Base-by-base conservation (phyloP, 2,797 vertebrate genomes). In the Hypotaenidia okinawae region DNA sequence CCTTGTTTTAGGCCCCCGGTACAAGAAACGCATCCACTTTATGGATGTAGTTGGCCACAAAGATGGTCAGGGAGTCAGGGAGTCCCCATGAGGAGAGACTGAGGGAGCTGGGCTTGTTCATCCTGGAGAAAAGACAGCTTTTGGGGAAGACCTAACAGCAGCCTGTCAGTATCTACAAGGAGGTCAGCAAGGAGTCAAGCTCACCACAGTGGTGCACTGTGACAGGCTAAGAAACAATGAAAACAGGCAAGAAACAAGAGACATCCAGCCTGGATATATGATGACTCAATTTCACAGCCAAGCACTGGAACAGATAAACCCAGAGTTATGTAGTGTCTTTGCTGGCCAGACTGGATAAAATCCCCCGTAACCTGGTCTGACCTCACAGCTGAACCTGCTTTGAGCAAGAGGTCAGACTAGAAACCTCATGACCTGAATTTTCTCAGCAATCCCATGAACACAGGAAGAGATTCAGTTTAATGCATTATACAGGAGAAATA, bases 1-100 rank as follows among this genome's bases (percentile, higher is more conserved):
- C 35, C 27, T 33, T 1, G 0, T 49, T 69, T 39, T 63, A 7
- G 18, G n/a, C 5, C 5, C 15, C 7, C 39, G 37, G 1, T 7
- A 80, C 24, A 70, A 80, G 57, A 75, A 69, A 61, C 23, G 69
- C 10, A 62, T 8, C 16, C 58, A 69, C 43, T 45, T 45, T 14
- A 41, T 2, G 12, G 59, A 55, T n/a, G 35, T 12, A 52, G 15
- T 1, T 67, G 43, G 54, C 15, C 24, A 83, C 13, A 25, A 52
- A 27, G n/a, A 59, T 35, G 59, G 41, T 87, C 22, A 55, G 39
- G 28, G 11, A 82, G 21, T 16, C 39, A 41, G n/a, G n/a, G n/a
- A n/a, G n/a, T n/a, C n/a, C 28, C 24, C 24, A 25, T 8, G 28
- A 83, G 43, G 24, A 57, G 32, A 80, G 16, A 23, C 33, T 77